Percentiles rank a stretch among this genome's conserved stretches.
Evolutionary conservation across 2,113 vertebrate species (phyloP).

Genomic region (Callocephalon fimbriatum): DNA sequence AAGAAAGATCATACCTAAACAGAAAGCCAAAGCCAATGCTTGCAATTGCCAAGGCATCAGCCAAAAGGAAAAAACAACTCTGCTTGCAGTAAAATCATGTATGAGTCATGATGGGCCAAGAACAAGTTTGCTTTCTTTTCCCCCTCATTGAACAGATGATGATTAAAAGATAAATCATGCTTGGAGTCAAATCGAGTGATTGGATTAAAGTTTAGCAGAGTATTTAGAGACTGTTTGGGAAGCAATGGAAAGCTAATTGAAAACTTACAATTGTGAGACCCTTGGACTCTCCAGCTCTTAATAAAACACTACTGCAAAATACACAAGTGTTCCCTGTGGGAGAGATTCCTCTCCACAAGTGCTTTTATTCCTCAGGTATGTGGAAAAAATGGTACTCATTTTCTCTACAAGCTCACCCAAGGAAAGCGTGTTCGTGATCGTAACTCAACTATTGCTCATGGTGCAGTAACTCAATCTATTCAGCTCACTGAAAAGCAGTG

Average conservation of each 20-base stretch:
- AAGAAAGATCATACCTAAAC: conserved; percentile 15
- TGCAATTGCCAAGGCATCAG: conserved; percentile 11
- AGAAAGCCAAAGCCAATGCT: not conserved
- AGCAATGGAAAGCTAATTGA: conserved; percentile 46
- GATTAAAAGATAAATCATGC: conserved; percentile 62
- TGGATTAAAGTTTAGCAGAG: conserved; percentile 53
- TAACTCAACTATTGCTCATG: not conserved
- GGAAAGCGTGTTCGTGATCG: not conserved
- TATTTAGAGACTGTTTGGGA: conserved; percentile 47
- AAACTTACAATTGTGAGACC: conserved; percentile 53
- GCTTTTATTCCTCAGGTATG: conserved; percentile 16
- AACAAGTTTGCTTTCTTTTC: conserved; percentile 56
- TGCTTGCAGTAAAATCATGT: not conserved
- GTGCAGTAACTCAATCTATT: not conserved
- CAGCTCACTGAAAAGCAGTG: not conserved
- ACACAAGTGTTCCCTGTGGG: not conserved
- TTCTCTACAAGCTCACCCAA: conserved; percentile 21
- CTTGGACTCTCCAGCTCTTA: conserved; percentile 21
- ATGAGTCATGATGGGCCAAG: conserved; percentile 38
- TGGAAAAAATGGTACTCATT: conserved; percentile 14
- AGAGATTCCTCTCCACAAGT: not conserved
- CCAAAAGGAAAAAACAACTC: conserved; percentile 7
- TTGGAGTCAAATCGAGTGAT: conserved; percentile 57
- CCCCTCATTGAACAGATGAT: conserved; percentile 16
- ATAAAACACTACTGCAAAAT: conserved; percentile 10